Percentiles rank a stretch among this genome's conserved stretches.
Evolutionary conservation across 2,113 vertebrate species (phyloP).

Genomic region (Pristiophorus japonicus): DNA sequence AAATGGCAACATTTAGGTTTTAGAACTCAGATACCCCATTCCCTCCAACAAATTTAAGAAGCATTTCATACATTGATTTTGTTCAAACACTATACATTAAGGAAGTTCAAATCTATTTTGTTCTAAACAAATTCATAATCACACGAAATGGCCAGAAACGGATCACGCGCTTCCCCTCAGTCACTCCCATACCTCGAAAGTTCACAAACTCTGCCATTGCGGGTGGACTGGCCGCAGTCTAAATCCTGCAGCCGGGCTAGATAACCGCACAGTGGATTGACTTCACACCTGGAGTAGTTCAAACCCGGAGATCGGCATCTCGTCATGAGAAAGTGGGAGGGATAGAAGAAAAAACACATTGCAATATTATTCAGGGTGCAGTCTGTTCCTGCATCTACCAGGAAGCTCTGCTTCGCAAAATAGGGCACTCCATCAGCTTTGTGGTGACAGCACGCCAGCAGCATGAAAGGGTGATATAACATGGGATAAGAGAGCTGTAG

Average conservation of each 20-base stretch:
- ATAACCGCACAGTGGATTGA: not conserved
- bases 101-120: not conserved
- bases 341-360: not conserved
- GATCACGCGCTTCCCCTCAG: too few species aligned
- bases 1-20: not conserved
- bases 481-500: not conserved
- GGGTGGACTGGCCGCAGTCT: not conserved
- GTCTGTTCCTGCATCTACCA: not conserved
- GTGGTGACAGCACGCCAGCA: not conserved
- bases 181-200: not conserved
- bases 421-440: not conserved
- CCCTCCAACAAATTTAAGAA: not conserved
- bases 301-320: not conserved
- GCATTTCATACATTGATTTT: not conserved
- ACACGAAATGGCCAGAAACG: not conserved
- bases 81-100: not conserved
- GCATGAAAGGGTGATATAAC: not conserved
- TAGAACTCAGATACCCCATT: not conserved
- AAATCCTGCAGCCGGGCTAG: not conserved
- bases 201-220: not conserved
- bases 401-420: not conserved
- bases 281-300: not conserved
- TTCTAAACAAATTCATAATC: not conserved
- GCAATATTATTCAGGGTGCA: not conserved
- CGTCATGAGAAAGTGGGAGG: slow-evolving; percentile 5